Percentiles rank a stretch among this genome's conserved stretches.
These are phyloP conservation scores for Pegoplata infirma DNA, from an alignment of 2,888 invertebrate genomes.

Conservation along the genomic window DNA sequence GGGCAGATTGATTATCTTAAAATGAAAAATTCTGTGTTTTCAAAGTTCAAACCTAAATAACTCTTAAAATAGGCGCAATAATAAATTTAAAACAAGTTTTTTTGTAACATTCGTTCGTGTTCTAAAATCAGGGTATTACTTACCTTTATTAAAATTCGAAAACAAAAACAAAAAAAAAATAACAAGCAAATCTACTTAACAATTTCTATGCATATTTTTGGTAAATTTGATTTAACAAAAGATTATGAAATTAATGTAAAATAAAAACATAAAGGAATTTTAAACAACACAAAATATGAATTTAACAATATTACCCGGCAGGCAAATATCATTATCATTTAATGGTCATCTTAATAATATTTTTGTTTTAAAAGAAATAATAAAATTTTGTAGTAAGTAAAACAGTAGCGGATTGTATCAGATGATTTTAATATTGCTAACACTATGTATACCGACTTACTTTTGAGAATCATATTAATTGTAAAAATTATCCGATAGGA, in stretches of 20 bases:
- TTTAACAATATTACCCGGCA: constrained; percentile 26
- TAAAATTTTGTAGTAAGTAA: too few species aligned
- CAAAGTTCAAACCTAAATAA: too few species aligned
- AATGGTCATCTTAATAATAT: constrained; percentile 47
- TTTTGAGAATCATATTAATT: too few species aligned
- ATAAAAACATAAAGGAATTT: background rate
- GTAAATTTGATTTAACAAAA: constrained; percentile 41
- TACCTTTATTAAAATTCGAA: background rate
- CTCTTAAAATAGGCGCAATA: too few species aligned
- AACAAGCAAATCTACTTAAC: background rate
- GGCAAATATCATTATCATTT: constrained; percentile 49
- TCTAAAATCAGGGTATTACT: too few species aligned
- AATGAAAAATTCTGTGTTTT: too few species aligned
- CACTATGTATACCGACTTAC: too few species aligned
- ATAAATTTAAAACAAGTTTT: too few species aligned
- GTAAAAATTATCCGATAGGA: too few species aligned
- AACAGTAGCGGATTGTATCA: background rate
- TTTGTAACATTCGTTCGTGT: too few species aligned
- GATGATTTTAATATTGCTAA: too few species aligned
- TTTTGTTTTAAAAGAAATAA: background rate
- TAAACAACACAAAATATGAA: background rate
- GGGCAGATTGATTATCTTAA: too few species aligned
- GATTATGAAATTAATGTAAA: constrained; percentile 53
- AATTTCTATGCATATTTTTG: constrained; percentile 34
- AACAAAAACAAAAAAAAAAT: background rate